Evolutionary conservation across 2,113 vertebrate species (phyloP).

Genomic region (Piprites chloris): DNA sequence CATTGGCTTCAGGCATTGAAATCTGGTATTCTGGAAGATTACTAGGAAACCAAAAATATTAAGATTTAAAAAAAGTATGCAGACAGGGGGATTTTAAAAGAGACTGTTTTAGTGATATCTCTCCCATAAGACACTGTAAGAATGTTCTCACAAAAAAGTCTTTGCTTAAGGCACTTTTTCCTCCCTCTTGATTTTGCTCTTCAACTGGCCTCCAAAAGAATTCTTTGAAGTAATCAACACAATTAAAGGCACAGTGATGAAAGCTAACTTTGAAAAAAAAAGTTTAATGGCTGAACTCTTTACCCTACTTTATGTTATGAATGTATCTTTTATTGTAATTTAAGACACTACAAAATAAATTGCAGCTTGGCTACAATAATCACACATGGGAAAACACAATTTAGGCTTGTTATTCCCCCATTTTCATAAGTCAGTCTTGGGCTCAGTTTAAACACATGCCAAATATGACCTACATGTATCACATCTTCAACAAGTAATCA

Average conservation of each 20-base stretch:
- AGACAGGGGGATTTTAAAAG: background rate
- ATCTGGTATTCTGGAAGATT: background rate
- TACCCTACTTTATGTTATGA: background rate
- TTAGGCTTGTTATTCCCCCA: background rate
- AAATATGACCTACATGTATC: constrained; percentile 34
- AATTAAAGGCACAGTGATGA: constrained; percentile 10
- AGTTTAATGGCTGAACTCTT: background rate
- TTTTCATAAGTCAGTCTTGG: background rate
- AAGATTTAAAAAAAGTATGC: background rate
- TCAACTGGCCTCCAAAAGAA: background rate
- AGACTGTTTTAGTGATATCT: background rate
- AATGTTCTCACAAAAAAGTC: background rate
- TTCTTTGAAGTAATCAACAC: constrained; percentile 23
- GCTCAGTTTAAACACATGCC: background rate
- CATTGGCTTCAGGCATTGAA: background rate
- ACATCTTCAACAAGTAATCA: constrained; percentile 22
- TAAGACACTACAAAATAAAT: constrained; percentile 24
- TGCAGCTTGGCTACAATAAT: constrained; percentile 4
- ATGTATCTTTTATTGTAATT: background rate
- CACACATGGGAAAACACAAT: background rate
- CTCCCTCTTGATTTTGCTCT: constrained; percentile 6
- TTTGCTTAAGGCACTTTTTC: constrained; percentile 6
- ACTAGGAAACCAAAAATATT: background rate
- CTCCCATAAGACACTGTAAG: background rate
- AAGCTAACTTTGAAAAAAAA: background rate